Conservation (phyloP, 1,140 invertebrate species). For the Zaprionus nigranus region DNA sequence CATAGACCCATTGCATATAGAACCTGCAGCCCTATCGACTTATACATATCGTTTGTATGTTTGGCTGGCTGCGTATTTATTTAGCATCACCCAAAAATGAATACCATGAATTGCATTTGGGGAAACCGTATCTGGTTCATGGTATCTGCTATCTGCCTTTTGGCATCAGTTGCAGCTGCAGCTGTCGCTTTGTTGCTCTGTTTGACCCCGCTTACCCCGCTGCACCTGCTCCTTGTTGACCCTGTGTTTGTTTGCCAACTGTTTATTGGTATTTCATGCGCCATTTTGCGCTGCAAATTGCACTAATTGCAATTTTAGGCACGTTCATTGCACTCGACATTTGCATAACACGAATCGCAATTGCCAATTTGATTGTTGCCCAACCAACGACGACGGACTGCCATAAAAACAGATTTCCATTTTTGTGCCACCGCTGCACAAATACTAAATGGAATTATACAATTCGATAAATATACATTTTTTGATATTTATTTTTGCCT, state of each 20-base stretch:
- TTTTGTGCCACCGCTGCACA: constrained; percentile 31
- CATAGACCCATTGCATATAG: neutral
- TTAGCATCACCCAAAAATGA: constrained; percentile 1
- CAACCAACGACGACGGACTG: constrained; percentile 2
- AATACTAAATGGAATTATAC: constrained; percentile 19
- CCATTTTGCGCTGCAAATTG: constrained; percentile 53
- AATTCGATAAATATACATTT: neutral
- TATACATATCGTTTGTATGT: neutral
- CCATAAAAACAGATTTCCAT: constrained; percentile 38
- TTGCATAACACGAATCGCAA: constrained; percentile 72
- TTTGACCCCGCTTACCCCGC: neutral
- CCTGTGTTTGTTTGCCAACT: constrained; percentile 55
- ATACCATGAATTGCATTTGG: constrained; percentile 24
- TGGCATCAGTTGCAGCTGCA: constrained; percentile 6
- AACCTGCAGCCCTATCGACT: neutral
- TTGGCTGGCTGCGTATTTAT: neutral
- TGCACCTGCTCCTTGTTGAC: neutral
- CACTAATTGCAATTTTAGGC: constrained; percentile 78
- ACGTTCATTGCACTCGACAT: constrained; percentile 63
- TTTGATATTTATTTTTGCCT: neutral
- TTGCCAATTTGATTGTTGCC: constrained; percentile 67
- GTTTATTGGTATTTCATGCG: constrained; percentile 79
- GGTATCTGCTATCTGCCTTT: constrained; percentile 20
- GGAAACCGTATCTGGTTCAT: constrained; percentile 3
- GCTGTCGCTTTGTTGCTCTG: constrained; percentile 18